phyloP scores from a whole-genome alignment of 2,113 vertebrate species.

The Oreochromis niloticus region DNA sequence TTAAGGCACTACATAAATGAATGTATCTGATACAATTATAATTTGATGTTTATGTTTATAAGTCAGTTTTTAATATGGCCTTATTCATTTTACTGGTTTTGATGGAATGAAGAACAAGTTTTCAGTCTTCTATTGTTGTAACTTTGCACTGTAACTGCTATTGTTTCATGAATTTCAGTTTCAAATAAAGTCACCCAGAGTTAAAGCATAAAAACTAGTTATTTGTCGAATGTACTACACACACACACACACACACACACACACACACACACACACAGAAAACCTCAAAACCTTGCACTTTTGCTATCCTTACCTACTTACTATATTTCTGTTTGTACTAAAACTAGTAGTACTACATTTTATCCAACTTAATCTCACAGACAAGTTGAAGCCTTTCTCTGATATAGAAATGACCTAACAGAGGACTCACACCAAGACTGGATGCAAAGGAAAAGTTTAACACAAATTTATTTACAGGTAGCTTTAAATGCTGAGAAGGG shows the following conservation, averaged over 20 bases:
- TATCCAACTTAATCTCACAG: neutral
- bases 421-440: neutral
- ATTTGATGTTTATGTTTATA: neutral
- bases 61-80: neutral
- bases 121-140: neutral
- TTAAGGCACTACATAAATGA: neutral
- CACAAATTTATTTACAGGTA: neutral
- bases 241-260: neutral
- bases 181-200: neutral
- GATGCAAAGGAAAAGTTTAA: neutral
- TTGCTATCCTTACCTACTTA: neutral
- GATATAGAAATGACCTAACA: neutral
- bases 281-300: neutral
- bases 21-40: neutral
- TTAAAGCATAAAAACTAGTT: rapidly evolving
- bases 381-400: neutral
- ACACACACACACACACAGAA: neutral
- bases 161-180: neutral
- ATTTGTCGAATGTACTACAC: neutral
- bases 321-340: neutral
- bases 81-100: neutral
- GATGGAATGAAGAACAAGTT: neutral
- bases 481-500: neutral
- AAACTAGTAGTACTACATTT: neutral
- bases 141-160: neutral